Evolutionary conservation across 2,797 vertebrate genomes (phyloP).

Genomic region (Lophius americanus): DNA sequence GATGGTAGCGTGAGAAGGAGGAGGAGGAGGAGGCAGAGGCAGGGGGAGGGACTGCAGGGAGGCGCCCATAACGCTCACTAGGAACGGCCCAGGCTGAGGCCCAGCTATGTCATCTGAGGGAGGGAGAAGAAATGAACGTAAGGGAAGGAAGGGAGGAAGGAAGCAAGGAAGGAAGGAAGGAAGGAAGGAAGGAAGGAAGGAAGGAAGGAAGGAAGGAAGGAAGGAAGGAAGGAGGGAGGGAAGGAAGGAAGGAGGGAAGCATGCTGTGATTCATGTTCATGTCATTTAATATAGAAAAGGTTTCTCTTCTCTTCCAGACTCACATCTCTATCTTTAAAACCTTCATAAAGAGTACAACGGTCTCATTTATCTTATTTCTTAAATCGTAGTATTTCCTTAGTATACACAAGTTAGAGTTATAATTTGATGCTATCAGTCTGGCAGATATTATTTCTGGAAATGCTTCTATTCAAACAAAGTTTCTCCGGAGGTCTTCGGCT

Average conservation of each 20-base stretch:
- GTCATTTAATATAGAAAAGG: too few species aligned
- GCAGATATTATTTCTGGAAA: too few species aligned
- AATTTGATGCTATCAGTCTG: too few species aligned
- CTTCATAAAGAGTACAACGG: too few species aligned
- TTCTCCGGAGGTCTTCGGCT: too few species aligned
- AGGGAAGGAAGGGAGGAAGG: not conserved
- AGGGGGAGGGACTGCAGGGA: slow-evolving; percentile 97
- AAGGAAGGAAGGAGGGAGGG: not conserved
- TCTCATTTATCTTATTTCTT: too few species aligned
- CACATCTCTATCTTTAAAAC: too few species aligned
- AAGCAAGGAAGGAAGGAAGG: not conserved
- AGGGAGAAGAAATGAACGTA: slow-evolving; percentile 20
- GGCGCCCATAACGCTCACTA: slow-evolving; percentile 93
- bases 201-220: slow-evolving; percentile 3
- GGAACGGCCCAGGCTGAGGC: slow-evolving; percentile 92
- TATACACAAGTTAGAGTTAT: too few species aligned
- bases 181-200: not conserved
- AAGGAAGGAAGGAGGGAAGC: slow-evolving; percentile 7
- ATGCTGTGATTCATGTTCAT: not conserved
- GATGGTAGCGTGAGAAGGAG: slow-evolving; percentile 92
- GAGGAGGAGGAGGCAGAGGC: slow-evolving; percentile 93
- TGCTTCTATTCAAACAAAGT: too few species aligned
- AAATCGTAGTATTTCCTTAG: too few species aligned
- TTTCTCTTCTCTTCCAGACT: too few species aligned
- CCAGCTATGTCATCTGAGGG: slow-evolving; percentile 94